Conservation (phyloP, 2,888 invertebrate species). For the Carpatolechia fugitivella region DNA sequence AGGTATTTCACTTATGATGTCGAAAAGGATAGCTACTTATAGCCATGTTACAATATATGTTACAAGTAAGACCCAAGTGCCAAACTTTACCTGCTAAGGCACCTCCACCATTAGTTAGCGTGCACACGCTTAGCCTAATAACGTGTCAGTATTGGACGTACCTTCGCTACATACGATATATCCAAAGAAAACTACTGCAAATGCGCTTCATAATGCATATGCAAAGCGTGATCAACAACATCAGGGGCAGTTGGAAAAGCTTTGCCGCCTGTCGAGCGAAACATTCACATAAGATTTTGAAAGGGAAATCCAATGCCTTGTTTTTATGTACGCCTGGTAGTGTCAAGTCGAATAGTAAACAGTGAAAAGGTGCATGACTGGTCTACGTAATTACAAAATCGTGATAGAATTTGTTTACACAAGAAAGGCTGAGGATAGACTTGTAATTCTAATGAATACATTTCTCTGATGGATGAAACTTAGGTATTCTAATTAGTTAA, state of each 20-base stretch:
- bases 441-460: slow-evolving; percentile 11
- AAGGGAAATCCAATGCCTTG: slow-evolving; percentile 36
- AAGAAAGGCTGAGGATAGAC: slow-evolving; percentile 12
- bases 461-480: not conserved
- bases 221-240: slow-evolving; percentile 81
- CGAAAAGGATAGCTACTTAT: no score
- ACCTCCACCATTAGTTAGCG: slow-evolving; percentile 63
- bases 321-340: slow-evolving; percentile 39
- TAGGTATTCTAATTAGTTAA: slow-evolving; percentile 34
- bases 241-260: slow-evolving; percentile 79
- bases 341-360: slow-evolving; percentile 17
- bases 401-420: slow-evolving; percentile 15
- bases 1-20: no score
- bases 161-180: slow-evolving; percentile 80
- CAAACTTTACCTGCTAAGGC: slow-evolving; percentile 20
- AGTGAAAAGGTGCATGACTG: slow-evolving; percentile 37
- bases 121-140: slow-evolving; percentile 63
- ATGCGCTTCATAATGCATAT: slow-evolving; percentile 81
- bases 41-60: not conserved
- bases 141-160: slow-evolving; percentile 77
- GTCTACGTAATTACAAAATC: slow-evolving; percentile 19
- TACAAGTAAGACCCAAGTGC: slow-evolving; percentile 4
- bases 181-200: slow-evolving; percentile 81
- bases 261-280: slow-evolving; percentile 78
- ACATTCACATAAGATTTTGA: slow-evolving; percentile 61